Base-by-base conservation (phyloP, 2,113 vertebrate species). In the Boulengeromyrus knoepffleri region DNA sequence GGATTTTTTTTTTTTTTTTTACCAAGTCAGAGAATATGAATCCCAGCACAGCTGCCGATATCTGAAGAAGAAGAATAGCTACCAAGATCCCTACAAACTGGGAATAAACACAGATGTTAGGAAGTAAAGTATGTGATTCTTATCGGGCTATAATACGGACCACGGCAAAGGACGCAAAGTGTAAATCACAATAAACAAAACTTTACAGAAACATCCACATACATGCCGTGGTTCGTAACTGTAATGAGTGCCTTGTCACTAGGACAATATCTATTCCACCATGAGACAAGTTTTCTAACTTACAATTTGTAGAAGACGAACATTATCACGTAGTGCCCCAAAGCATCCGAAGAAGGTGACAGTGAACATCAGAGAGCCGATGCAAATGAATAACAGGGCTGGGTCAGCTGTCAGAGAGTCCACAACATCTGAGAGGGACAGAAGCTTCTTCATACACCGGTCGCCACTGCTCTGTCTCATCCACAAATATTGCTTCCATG, bases 291-390 rank as follows among this genome's bases (percentile, higher is more conserved):
- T 52, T 45, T 24, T 52, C 50, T 70, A 24, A 90, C 91, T 92
- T 62, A 95, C 92, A 91, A 87, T 92, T 92, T 95, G 96, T 90
- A 97, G 94, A 66, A 96, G 92, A 53, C 94, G 91, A 21, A 90
- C 83, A 87, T 85, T 10, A 86, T 97, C 96, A 1, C 96, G 94
- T 88, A 97, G 91, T 0, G 96, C 95, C 27, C 96, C 97, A 2
- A 93, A 95, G 90, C 97, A 97, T 1, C 97, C 97, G 0, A 97
- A 90, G 92, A 97, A 96, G 0, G 96, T 96, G 90, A 96, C 93
- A 52, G 94, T 90, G 91, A 97, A 97, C 92, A 94, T 96, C 9
- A 96, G 62, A 0, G 93, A 94, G 19, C 97, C 96, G 0, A 96
- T 91, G 0, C 92, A 21, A n/a, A 97, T 95, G 84, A 97, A 56